phyloP scores from a whole-genome alignment of 2,113 vertebrate genomes.

The Poecilia latipinna region DNA sequence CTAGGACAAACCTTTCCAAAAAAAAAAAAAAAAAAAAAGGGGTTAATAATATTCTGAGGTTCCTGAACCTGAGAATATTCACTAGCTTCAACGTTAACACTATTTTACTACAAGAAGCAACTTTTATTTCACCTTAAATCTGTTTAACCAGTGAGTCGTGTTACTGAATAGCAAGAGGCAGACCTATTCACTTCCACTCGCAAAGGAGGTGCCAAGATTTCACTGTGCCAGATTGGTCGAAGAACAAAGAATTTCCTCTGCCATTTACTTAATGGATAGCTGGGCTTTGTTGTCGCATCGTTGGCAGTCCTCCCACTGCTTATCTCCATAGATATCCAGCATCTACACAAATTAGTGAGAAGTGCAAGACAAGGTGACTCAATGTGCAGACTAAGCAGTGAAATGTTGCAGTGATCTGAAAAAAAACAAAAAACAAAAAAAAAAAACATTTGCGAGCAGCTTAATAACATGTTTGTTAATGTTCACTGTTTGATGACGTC shows the following conservation, averaged over 20 bases:
- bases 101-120: conserved; percentile 7
- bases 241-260: conserved; percentile 52
- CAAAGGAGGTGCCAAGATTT: conserved; percentile 40
- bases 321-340: conserved; percentile 1
- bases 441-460: conserved; percentile 18
- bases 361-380: conserved; percentile 17
- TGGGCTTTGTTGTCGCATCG: conserved; percentile 12
- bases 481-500: conserved; percentile 37
- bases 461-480: conserved; percentile 38
- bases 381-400: not conserved
- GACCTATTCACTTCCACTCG: conserved; percentile 66
- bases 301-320: conserved; percentile 25
- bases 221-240: conserved; percentile 60
- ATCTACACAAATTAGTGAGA: not conserved
- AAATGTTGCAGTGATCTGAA: conserved; percentile 11
- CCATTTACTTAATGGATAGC: conserved; percentile 19
- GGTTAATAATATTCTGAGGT: not conserved
- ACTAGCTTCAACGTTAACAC: not conserved
- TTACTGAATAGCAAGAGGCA: conserved; percentile 64
- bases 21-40: not conserved
- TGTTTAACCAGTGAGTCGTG: conserved; percentile 54
- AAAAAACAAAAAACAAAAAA: too few species aligned
- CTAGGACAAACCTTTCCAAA: not conserved
- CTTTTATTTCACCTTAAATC: conserved; percentile 44
- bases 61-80: too few species aligned